These are phyloP conservation scores for Bedellia somnulentella DNA, from an alignment of 2,888 invertebrate species.

Conservation along the genomic window DNA sequence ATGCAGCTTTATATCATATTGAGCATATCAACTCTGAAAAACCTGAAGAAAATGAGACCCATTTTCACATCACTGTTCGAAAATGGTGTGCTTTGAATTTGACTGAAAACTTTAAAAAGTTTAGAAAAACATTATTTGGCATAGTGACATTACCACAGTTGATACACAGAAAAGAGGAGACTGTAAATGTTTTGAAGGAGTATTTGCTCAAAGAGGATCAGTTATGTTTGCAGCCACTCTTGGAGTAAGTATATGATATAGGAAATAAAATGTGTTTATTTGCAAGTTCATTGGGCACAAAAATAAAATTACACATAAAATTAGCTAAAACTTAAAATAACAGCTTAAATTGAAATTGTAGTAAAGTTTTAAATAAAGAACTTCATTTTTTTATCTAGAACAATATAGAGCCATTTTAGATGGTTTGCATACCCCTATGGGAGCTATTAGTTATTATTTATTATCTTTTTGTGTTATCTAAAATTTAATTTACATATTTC, in stretches of 20 bases:
- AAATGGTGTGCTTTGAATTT: slow-evolving; percentile 91
- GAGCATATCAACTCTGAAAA: slow-evolving; percentile 73
- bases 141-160: slow-evolving; percentile 85
- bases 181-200: slow-evolving; percentile 71
- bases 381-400: no score
- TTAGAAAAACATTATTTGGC: slow-evolving; percentile 73
- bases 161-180: slow-evolving; percentile 75
- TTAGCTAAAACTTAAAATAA: no score
- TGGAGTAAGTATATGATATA: slow-evolving; percentile 74
- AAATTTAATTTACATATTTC: background rate
- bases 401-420: no score
- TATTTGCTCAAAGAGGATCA: slow-evolving; percentile 73
- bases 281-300: no score
- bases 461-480: background rate
- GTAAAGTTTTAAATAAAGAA: no score
- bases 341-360: no score
- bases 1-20: slow-evolving; percentile 83
- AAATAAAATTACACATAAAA: no score
- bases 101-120: slow-evolving; percentile 77
- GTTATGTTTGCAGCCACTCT: slow-evolving; percentile 75
- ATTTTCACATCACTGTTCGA: slow-evolving; percentile 78
- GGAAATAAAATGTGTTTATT: no score
- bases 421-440: no score
- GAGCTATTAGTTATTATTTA: no score
- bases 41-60: slow-evolving; percentile 72